A percentile compares a stretch with the other conserved stretches of the same genome.
phyloP scores from a whole-genome alignment of 53 echinoderm and acorn worm species.

The Antedon mediterranea region DNA sequence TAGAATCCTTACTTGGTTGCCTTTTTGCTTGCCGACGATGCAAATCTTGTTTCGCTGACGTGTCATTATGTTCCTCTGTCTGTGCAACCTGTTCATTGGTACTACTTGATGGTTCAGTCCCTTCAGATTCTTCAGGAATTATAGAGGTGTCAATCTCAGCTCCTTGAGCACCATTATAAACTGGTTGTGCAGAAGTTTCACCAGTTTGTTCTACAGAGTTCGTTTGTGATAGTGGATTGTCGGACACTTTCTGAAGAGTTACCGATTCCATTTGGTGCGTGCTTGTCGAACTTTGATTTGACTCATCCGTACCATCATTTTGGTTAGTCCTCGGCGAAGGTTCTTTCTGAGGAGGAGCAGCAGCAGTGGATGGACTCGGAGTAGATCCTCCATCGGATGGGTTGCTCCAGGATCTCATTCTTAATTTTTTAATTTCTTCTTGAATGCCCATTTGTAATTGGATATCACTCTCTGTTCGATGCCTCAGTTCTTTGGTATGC shows the following conservation, averaged over 20 bases:
- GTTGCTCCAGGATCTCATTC: conserved; percentile 32
- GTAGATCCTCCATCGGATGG: not conserved
- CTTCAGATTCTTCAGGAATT: not conserved
- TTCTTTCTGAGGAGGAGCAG: not conserved
- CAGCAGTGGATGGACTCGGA: not conserved
- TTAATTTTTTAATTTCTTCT: conserved; percentile 49
- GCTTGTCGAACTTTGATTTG: not conserved
- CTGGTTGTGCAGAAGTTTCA: not conserved
- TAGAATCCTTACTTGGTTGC: not conserved
- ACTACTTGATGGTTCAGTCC: no score
- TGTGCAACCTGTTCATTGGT: not conserved
- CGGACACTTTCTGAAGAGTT: not conserved
- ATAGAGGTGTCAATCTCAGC: not conserved
- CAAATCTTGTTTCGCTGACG: not conserved
- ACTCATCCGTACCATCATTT: not conserved
- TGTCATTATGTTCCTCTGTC: not conserved
- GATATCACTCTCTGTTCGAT: conserved; percentile 58
- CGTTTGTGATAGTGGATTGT: no score
- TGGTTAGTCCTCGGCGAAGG: not conserved
- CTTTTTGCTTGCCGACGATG: not conserved
- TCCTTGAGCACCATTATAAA: not conserved
- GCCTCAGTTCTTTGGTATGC: conserved; percentile 16
- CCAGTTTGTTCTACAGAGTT: not conserved
- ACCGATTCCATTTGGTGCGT: not conserved
- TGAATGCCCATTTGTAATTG: conserved; percentile 56